phyloP scores from a whole-genome alignment of 2,113 vertebrate species.

The Megaceryle maxima region DNA sequence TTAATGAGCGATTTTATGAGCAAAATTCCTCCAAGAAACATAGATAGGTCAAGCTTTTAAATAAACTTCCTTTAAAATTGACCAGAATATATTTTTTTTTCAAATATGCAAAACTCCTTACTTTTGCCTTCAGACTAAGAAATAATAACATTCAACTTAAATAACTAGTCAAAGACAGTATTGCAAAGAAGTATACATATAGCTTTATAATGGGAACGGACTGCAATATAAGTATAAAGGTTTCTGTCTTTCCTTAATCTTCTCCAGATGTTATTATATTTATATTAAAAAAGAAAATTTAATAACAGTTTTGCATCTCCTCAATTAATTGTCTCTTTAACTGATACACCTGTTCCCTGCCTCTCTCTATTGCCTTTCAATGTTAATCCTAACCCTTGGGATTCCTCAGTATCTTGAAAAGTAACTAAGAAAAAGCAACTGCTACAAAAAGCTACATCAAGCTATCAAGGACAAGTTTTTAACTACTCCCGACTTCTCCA shows the following conservation, averaged over 20 bases:
- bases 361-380: background rate
- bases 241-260: background rate
- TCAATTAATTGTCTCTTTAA: background rate
- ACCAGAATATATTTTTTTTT: background rate
- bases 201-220: background rate
- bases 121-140: background rate
- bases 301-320: background rate
- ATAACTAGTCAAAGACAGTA: background rate
- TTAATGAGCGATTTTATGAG: background rate
- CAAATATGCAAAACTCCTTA: background rate
- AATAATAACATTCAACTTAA: background rate
- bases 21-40: background rate
- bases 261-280: background rate
- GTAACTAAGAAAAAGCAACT: background rate
- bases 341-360: background rate
- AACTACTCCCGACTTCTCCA: background rate
- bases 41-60: background rate
- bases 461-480: background rate
- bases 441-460: background rate
- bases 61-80: background rate
- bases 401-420: background rate
- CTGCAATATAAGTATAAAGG: background rate
- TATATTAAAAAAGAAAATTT: background rate
- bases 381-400: background rate
- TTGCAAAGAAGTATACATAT: background rate